Base-by-base conservation (phyloP, 2,113 vertebrate species). In the Phocoena phocoena region DNA sequence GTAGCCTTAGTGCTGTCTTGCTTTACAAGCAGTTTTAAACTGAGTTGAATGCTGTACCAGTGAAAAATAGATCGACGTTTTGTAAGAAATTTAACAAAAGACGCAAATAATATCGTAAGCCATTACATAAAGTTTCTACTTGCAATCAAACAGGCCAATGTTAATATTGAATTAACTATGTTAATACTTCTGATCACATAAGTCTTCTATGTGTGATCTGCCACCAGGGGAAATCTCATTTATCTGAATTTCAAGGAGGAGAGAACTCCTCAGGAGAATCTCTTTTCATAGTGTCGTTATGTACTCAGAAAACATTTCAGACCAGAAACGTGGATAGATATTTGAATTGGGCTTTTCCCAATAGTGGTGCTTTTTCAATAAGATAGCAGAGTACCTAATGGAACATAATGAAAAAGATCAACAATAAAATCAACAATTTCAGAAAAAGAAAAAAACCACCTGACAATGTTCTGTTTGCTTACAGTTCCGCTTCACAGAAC, bases 401-500 rank as follows among this genome's bases (percentile, higher is more conserved):
- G 38, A 97, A 96, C 53, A 65, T 70, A 93, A 97, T 92, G 86
- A 93, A 94, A 96, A 96, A 95, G 67, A 87, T 58, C 53, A 83
- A 87, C 90, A 26, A 88, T 87, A 86, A 98, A 96, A 97, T 93
- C 17, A 17, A 90, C 55, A 15, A 47, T 28, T 62, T 90, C 65
- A 90, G 77, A 77, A 81, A 92, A 94, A 96, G 38, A 83, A 93
- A 81, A 92, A 89, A 76, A 31, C 6, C 89, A 58, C 38, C 76
- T 93, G 96, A 89, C 36, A 0, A 3, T 5, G 23, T 65, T 96
- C 65, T 68, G 86, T 83, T 41, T 20, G n/a, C 77, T 87, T 93
- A 83, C 90, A 97, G 96, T 98, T 97, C 96, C 36, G 33, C 91
- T 90, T 98, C 96, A 94, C 96, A 98, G 97, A 89, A 96, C 84